These are phyloP conservation scores for Calyptommatus sinebrachiatus DNA, from an alignment of 2,113 vertebrate species.

Conservation along the genomic window DNA sequence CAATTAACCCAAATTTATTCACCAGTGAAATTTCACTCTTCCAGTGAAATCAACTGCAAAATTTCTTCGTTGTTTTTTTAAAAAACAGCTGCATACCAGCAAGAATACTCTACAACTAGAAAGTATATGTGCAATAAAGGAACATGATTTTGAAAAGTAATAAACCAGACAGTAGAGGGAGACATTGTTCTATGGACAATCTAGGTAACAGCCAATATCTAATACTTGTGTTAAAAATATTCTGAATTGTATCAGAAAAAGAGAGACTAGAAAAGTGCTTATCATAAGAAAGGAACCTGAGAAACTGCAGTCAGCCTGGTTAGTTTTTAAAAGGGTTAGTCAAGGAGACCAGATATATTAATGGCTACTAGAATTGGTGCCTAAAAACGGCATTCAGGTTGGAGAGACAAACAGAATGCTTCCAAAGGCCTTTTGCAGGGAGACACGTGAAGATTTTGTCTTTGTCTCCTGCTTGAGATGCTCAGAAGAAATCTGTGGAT, in stretches of 20 bases:
- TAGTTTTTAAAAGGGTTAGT: too few species aligned
- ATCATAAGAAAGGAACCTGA: too few species aligned
- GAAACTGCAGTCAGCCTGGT: too few species aligned
- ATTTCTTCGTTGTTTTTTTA: background rate
- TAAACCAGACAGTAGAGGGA: background rate
- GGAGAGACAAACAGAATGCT: too few species aligned
- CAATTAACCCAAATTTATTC: slow-evolving; percentile 19
- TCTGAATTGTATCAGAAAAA: background rate
- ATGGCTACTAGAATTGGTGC: too few species aligned
- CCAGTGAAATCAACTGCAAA: background rate
- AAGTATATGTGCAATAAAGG: background rate
- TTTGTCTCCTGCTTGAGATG: too few species aligned
- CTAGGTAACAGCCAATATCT: background rate
- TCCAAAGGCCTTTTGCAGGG: too few species aligned
- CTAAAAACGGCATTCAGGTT: too few species aligned
- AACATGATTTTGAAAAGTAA: slow-evolving; percentile 2
- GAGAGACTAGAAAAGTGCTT: background rate
- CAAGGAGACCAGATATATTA: too few species aligned
- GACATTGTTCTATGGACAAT: background rate
- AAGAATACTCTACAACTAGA: background rate
- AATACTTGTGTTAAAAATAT: background rate
- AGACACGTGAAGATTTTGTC: too few species aligned
- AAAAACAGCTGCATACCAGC: background rate
- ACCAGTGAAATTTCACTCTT: slow-evolving; percentile 9
- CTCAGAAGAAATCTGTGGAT: too few species aligned